phyloP scores from a whole-genome alignment of 2,797 vertebrate genomes.

The Phalloptychus januarius region DNA sequence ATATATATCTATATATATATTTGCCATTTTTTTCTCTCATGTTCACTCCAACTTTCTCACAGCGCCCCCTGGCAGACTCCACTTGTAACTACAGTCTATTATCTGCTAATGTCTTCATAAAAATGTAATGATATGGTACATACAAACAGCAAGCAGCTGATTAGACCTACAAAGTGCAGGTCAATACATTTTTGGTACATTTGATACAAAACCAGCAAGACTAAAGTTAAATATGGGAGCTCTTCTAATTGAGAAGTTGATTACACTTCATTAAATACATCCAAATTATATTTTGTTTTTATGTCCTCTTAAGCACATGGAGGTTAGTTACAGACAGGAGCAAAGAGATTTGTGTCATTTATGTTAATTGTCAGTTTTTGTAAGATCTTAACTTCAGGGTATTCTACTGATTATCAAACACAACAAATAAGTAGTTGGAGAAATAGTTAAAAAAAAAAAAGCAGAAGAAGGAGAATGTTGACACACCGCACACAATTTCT shows the following conservation, averaged over 20 bases:
- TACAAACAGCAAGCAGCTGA: background rate
- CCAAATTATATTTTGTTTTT: background rate
- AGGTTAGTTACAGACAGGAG: background rate
- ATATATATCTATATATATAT: too few species aligned
- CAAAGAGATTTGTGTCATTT: background rate
- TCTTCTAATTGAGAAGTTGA: background rate
- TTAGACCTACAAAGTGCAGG: background rate
- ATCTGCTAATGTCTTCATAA: too few species aligned
- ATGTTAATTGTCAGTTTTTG: background rate
- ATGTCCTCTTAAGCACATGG: background rate
- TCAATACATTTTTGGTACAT: background rate
- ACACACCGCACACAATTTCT: conserved; percentile 5
- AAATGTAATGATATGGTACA: too few species aligned
- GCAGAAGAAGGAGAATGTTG: background rate
- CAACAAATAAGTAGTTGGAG: background rate
- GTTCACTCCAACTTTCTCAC: too few species aligned
- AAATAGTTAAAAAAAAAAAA: background rate
- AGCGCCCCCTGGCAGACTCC: too few species aligned
- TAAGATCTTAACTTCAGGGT: background rate
- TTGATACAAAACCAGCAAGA: background rate
- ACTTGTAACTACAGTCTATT: background rate
- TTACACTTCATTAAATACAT: background rate
- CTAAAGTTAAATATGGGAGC: background rate
- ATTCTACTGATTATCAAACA: background rate
- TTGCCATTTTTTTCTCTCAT: too few species aligned